These are phyloP conservation scores for Holothuria glaberrima DNA, from an alignment of 35 echinoderm and acorn worm species.

Conservation along the genomic window DNA sequence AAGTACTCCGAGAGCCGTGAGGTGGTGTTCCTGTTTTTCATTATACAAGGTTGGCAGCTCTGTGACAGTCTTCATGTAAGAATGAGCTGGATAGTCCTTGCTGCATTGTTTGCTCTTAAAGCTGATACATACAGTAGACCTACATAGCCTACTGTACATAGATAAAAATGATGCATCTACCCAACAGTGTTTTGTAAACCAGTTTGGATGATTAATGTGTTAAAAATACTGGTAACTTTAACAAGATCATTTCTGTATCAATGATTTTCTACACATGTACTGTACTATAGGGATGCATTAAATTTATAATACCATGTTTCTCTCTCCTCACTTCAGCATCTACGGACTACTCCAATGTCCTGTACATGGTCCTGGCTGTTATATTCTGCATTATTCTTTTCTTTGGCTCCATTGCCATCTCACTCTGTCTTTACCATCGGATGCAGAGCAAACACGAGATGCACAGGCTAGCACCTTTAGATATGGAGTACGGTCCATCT, in stretches of 20 bases:
- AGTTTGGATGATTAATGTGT: too few relatives aligned
- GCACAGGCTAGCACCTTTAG: conserved; percentile 23
- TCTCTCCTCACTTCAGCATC: neutral
- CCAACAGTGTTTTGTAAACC: too few relatives aligned
- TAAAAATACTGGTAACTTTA: too few relatives aligned
- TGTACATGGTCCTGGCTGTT: conserved; percentile 50
- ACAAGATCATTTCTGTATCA: neutral
- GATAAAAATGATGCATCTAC: too few relatives aligned
- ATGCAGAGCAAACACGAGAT: conserved; percentile 46
- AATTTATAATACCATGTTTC: neutral
- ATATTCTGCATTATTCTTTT: conserved; percentile 49
- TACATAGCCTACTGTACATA: too few relatives aligned
- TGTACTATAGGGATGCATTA: neutral
- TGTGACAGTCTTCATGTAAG: too few relatives aligned
- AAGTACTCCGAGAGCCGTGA: too few relatives aligned
- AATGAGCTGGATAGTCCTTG: too few relatives aligned
- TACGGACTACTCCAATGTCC: conserved; percentile 29
- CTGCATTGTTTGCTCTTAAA: too few relatives aligned
- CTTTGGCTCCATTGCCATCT: conserved; percentile 47
- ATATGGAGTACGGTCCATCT: conserved; percentile 69
- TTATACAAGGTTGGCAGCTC: too few relatives aligned
- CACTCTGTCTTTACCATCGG: conserved; percentile 41
- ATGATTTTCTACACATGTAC: neutral
- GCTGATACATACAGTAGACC: too few relatives aligned
- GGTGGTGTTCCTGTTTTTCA: too few relatives aligned